Evolutionary conservation across 2,797 vertebrate genomes (phyloP), one percentile per base, ranked within the genome.

Genomic region (Leptodactylus fallax): DNA sequence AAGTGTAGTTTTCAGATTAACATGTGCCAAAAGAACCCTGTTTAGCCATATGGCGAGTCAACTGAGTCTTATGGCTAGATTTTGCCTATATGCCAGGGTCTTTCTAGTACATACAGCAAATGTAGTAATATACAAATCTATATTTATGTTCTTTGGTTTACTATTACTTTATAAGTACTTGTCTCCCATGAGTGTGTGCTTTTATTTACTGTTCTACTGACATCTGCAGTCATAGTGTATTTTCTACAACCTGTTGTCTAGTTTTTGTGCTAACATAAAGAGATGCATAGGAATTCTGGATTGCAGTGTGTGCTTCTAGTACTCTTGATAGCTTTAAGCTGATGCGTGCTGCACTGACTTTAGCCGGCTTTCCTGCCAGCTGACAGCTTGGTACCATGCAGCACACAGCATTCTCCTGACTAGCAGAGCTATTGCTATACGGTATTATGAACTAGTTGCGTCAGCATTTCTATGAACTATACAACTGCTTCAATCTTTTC

Each of bases 331-430:
- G 47, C 49, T 51, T 45, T 84, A 84, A 84, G 51, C 82, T 60
- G 58, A 3, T 85, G 11, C 84, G 61, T 85, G 76, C 78, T 85
- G 84, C n/a, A 23, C n/a, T 85, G 84, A 85, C 83, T 85, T 85
- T 85, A 85, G 58, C n/a, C 58, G 58, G 83, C 83, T 63, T 85
- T 85, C 47, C 83, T 77, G 36, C 21, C 83, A 77, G 55, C 83
- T 85, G 72, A 85, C 60, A 17, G 51, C 72, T 77, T 17, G 61
- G 83, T 85, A 85, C 83, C 83, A 85, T 51, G 83, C 56, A 23
- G 83, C 36, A 76, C 83, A 14, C 27, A 47, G 81, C 51, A 14
- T 19, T 45, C 45, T 67, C 8, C 47, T 23, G 9, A 23, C 58
- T 25, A 14, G 58, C 45, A 51, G 6, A 65, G 45, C 79, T 61